Evolutionary conservation across 2,888 invertebrate genomes (phyloP).

Genomic region (Cylindroiulus punctatus): DNA sequence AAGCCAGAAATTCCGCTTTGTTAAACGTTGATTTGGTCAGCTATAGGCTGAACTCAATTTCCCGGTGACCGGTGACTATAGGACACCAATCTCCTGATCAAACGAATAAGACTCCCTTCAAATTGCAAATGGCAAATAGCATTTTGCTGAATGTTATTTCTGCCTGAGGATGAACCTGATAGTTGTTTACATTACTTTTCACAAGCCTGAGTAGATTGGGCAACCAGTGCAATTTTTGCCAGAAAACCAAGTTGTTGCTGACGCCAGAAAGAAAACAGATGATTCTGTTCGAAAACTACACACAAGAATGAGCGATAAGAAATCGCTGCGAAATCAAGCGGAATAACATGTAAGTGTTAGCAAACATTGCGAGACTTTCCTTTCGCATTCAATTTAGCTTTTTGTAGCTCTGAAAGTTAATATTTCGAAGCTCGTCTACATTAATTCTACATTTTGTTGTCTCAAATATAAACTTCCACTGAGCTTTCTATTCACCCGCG

Average conservation of each 20-base stretch:
- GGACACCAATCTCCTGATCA: conserved; percentile 25
- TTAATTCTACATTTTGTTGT: background rate
- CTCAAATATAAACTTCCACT: background rate
- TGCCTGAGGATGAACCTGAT: background rate
- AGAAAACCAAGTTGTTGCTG: background rate
- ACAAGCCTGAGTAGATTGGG: background rate
- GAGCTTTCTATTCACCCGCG: too few species aligned
- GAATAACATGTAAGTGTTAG: conserved; percentile 8
- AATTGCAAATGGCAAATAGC: conserved; percentile 9
- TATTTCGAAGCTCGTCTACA: background rate
- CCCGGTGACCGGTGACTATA: background rate
- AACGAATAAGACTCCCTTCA: background rate
- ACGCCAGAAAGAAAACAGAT: background rate
- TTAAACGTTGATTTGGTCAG: background rate
- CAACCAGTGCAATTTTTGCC: background rate
- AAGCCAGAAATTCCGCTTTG: background rate
- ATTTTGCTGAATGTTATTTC: background rate
- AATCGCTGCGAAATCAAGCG: background rate
- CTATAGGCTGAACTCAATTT: background rate
- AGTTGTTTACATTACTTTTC: conserved; percentile 15
- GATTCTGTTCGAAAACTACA: background rate
- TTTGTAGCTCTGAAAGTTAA: background rate
- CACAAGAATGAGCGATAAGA: background rate
- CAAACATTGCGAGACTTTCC: conserved; percentile 17
- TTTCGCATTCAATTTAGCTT: background rate